Evolutionary conservation across 2,888 invertebrate species (phyloP), one percentile per base, ranked within the genome.

Genomic region (Lasioglossum villosulum): DNA sequence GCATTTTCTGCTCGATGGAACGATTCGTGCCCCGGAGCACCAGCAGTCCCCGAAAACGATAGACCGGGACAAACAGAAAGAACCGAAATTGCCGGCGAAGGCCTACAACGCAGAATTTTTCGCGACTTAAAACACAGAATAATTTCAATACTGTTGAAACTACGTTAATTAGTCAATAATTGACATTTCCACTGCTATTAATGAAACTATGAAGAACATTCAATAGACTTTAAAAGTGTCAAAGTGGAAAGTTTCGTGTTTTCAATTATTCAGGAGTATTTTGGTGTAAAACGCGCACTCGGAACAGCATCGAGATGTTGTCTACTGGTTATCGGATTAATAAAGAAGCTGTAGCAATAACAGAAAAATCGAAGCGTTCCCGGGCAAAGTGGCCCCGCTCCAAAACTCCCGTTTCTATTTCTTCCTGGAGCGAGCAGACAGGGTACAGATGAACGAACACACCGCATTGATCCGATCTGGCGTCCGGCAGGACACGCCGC

Each of bases 381-480:
- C 80, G 84, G 75, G 82, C 80, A 75, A 72, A 59, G 87, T 91
- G 90, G 89, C 90, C 84, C 82, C 76, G 83, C 90, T 93, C 90
- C 91, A 92, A 92, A 83, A 91, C 89, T 82, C 90, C 52, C 88
- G 78, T 88, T 80, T 78, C 89, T 72, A 70, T 80, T 77, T 73
- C 73, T 52, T 74, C 66, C 42, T 68, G 52, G 68, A 77, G 79
- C 68, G 45, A 66, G 34, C 68, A 73, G 77, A 76, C 82, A 81
- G 77, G 30, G 63, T 77, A 78, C 75, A 84, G 84, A 88, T 79
- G 74, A 84, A 75, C 72, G 79, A 81, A 75, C 79, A 80, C 74
- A 74, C 76, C 80, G 90, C 92, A 92, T 91, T 90, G 90, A 92
- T 92, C 91, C 82, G 84, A 86, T 87, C 87, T 75, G 82, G 27